A percentile compares a stretch with the other conserved stretches of the same genome.
Conservation (phyloP, 2,888 invertebrate species). For the Aleiodes testaceus region DNA sequence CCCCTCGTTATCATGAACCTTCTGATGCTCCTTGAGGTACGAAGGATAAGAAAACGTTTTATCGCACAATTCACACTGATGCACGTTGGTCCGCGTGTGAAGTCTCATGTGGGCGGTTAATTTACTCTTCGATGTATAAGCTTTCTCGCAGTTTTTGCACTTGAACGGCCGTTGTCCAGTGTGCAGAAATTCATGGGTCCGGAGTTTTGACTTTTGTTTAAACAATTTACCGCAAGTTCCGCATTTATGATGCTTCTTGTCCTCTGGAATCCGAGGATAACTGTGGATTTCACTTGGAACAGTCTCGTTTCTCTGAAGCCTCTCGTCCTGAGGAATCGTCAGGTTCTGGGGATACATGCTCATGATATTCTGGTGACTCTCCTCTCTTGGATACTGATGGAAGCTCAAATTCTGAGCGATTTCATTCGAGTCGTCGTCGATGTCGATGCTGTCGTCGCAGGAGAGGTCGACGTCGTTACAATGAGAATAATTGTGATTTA, state of each 20-base stretch:
- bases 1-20: conserved; percentile 60
- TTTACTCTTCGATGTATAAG: conserved; percentile 69
- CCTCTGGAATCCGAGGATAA: conserved; percentile 47
- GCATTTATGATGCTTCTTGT: conserved; percentile 60
- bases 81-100: conserved; percentile 66
- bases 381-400: conserved; percentile 48
- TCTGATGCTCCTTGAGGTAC: conserved; percentile 68
- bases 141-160: conserved; percentile 64
- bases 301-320: conserved; percentile 35
- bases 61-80: conserved; percentile 68
- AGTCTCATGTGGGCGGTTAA: conserved; percentile 67
- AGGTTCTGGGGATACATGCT: conserved; percentile 55
- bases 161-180: conserved; percentile 64
- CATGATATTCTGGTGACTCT: conserved; percentile 55
- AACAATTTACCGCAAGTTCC: conserved; percentile 62
- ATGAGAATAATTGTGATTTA: conserved; percentile 64
- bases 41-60: conserved; percentile 71
- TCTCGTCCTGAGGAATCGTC: conserved; percentile 25
- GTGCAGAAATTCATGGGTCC: conserved; percentile 62
- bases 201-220: conserved; percentile 65
- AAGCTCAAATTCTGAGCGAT: conserved; percentile 59
- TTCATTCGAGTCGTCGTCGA: conserved; percentile 61
- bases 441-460: conserved; percentile 63
- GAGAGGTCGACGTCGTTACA: conserved; percentile 59
- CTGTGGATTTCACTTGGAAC: conserved; percentile 43